A percentile compares a stretch with the other conserved stretches of the same genome.
These are phyloP conservation scores for Cyprinus carpio DNA, from an alignment of 2,113 vertebrate species.

Conservation along the genomic window DNA sequence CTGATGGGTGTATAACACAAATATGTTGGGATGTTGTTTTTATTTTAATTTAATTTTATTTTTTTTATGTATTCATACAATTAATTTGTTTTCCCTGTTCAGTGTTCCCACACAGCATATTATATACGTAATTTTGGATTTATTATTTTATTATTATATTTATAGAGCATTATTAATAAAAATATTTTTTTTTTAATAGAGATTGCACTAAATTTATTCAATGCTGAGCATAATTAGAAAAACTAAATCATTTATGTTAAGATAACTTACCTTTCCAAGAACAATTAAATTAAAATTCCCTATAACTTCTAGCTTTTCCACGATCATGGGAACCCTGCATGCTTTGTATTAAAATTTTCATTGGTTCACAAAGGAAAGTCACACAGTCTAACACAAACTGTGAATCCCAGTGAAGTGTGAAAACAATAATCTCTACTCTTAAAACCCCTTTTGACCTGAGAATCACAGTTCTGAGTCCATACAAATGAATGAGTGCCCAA, in stretches of 20 bases:
- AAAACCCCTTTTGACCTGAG: conserved; percentile 38
- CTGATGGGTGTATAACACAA: neutral
- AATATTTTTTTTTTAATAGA: neutral
- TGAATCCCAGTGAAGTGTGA: conserved; percentile 19
- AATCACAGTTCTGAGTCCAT: conserved; percentile 24
- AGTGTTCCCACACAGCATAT: neutral
- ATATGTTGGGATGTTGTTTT: neutral
- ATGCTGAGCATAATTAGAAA: neutral
- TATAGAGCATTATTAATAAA: too few relatives aligned
- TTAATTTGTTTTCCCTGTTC: neutral
- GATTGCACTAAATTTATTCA: neutral
- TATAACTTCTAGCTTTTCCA: neutral
- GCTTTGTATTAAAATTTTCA: neutral
- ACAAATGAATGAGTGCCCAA: conserved; percentile 42
- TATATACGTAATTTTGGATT: neutral
- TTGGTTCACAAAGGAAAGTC: conserved; percentile 11
- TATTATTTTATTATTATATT: neutral
- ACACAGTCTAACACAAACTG: neutral
- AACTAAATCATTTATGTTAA: neutral
- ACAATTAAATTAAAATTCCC: neutral
- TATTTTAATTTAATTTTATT: too few relatives aligned
- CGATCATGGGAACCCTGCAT: neutral
- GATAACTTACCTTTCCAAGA: neutral
- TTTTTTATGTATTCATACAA: neutral
- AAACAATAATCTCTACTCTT: conserved; percentile 31